Base-by-base conservation (phyloP, 2,888 invertebrate genomes). In the Bombylius major region DNA sequence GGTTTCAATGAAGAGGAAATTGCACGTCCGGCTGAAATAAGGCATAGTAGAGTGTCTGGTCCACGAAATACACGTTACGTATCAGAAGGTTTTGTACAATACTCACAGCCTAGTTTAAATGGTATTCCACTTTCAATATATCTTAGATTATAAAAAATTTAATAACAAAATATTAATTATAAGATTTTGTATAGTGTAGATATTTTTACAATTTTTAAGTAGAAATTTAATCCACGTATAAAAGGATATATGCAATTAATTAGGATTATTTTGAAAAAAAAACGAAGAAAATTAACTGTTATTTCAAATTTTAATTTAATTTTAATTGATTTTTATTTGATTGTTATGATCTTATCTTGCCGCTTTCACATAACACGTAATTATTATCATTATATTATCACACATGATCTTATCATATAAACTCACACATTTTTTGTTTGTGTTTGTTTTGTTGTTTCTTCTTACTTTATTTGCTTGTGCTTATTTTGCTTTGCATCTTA, bases 21-120 rank as follows among this genome's bases (percentile, higher is more conserved):
- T 49, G 70, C 69, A 59, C 61, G 66, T 58, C 57, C 64, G 50
- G 63, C 65, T 34, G 66, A 67, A 47, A 64, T 64, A 34, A 61
- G 67, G 55, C 64, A 65, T 51, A 65, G 64, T 58, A 61, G 66
- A 54, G 67, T 69, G 51, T 63, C 65, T 45, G 62, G 61, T 48
- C 61, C 61, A n/a, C 58, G 63, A 48, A 60, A 56, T 57, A 63
- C 59, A 50, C 62, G 63, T 58, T 75, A 75, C 61, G 71, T 75
- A 62, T 72, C 75, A 54, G 75, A 75, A 65, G 73, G 75, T 65
- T 74, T 75, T 64, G 75, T 75, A 58, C 75, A 75, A 63, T 75
- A 75, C 60, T 73, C 75, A 57, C 75, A 75, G 64, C 75, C 75
- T 62, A 74, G 74, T 63, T 67, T 75, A 65, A 75, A 75, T 67